Evolutionary conservation across 2,797 vertebrate genomes (phyloP).

Genomic region (Pseudochirops corinnae): DNA sequence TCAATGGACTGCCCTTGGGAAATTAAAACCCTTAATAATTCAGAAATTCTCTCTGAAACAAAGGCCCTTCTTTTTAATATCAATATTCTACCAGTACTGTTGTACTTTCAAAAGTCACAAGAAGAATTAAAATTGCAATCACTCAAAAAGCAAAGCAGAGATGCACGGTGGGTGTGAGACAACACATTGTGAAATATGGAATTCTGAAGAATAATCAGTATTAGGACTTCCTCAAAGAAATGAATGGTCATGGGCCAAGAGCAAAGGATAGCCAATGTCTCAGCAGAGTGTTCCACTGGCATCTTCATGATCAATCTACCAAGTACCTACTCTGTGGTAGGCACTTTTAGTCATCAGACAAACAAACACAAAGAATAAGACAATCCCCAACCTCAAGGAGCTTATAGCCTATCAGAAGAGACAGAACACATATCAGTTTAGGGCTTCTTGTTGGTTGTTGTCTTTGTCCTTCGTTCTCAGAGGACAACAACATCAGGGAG

Average conservation of each 20-base stretch:
- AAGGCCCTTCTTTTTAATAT: background rate
- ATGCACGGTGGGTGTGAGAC: background rate
- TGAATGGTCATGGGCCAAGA: background rate
- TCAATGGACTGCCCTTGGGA: background rate
- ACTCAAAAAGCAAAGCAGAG: background rate
- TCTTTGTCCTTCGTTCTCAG: too few species aligned
- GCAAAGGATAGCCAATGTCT: background rate
- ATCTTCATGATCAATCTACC: background rate
- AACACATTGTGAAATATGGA: background rate
- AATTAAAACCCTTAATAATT: background rate
- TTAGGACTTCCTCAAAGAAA: background rate
- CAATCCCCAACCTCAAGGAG: background rate
- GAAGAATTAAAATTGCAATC: background rate
- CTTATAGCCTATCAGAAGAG: background rate
- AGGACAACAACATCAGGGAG: too few species aligned
- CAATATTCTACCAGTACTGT: background rate
- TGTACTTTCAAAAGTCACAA: background rate
- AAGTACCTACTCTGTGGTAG: background rate
- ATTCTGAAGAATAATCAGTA: background rate
- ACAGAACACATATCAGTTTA: background rate
- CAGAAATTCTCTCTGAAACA: background rate
- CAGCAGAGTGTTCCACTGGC: background rate
- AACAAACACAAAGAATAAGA: background rate
- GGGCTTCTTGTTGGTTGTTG: too few species aligned
- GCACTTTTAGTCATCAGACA: background rate